These are phyloP conservation scores for Spodoptera litura DNA, from an alignment of 1,140 invertebrate genomes.

Conservation along the genomic window DNA sequence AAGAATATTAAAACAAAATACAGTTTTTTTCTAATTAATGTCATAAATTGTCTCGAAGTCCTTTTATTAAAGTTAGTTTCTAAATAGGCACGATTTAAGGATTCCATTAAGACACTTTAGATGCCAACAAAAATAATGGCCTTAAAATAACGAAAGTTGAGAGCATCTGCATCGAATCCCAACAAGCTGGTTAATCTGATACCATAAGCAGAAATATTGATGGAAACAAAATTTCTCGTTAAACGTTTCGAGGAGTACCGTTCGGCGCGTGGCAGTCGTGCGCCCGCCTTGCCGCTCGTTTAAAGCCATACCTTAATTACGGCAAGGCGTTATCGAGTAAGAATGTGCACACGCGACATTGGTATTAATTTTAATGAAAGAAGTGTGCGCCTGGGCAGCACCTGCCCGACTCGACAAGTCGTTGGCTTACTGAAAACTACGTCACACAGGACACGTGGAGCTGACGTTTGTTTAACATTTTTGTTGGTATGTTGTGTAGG, in stretches of 20 bases:
- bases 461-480: neutral
- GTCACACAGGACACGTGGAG: slow-evolving; percentile 57
- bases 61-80: too few relatives aligned
- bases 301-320: slow-evolving; percentile 83
- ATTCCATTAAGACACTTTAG: too few relatives aligned
- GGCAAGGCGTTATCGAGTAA: slow-evolving; percentile 83
- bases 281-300: slow-evolving; percentile 69
- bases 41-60: too few relatives aligned
- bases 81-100: too few relatives aligned
- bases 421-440: slow-evolving; percentile 76
- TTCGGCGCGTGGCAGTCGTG: slow-evolving; percentile 80
- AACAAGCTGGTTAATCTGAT: slow-evolving; percentile 71
- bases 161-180: slow-evolving; percentile 25
- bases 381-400: slow-evolving; percentile 80
- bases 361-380: slow-evolving; percentile 86
- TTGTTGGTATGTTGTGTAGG: neutral
- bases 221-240: slow-evolving; percentile 73
- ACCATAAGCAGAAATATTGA: slow-evolving; percentile 74
- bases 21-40: too few relatives aligned
- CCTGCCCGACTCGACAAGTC: slow-evolving; percentile 71
- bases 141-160: slow-evolving; percentile 3
- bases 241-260: slow-evolving; percentile 66
- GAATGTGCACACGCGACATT: slow-evolving; percentile 85
- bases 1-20: too few relatives aligned
- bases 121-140: neutral